These are phyloP conservation scores for Drosophila greeni DNA, from an alignment of 2,888 invertebrate species.

Conservation along the genomic window DNA sequence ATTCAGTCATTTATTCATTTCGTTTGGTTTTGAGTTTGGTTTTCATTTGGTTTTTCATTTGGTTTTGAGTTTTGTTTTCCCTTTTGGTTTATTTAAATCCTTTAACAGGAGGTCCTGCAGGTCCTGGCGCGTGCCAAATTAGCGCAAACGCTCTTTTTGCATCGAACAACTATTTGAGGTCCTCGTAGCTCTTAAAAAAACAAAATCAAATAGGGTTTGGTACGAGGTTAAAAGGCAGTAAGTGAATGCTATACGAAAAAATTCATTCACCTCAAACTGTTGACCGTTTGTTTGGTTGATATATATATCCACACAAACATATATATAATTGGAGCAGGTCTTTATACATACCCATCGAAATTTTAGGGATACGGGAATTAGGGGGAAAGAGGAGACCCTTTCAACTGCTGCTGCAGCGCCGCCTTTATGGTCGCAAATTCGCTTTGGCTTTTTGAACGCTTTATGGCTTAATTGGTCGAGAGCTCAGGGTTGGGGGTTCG, in stretches of 20 bases:
- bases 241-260: neutral
- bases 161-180: constrained; percentile 66
- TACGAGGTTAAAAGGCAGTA: too few species aligned
- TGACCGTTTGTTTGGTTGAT: neutral
- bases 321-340: constrained; percentile 23
- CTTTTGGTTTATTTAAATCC: constrained; percentile 17
- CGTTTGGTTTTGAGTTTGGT: constrained; percentile 42
- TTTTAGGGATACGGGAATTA: constrained; percentile 12
- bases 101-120: too few species aligned
- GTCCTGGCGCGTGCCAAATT: constrained; percentile 70
- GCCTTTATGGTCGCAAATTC: constrained; percentile 71
- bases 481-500: neutral
- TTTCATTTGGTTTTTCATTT: too few species aligned
- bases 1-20: constrained; percentile 70
- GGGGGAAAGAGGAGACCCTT: constrained; percentile 27
- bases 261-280: constrained; percentile 5
- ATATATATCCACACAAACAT: neutral
- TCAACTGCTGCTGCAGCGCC: constrained; percentile 58
- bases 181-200: too few species aligned
- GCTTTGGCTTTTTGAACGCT: constrained; percentile 72
- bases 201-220: neutral
- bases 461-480: constrained; percentile 67
- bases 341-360: neutral
- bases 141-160: constrained; percentile 54
- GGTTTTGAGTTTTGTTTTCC: too few species aligned